Evolutionary conservation across 2,113 vertebrate species (phyloP), one percentile per base, ranked within the genome.

Genomic region (Plecotus auritus): DNA sequence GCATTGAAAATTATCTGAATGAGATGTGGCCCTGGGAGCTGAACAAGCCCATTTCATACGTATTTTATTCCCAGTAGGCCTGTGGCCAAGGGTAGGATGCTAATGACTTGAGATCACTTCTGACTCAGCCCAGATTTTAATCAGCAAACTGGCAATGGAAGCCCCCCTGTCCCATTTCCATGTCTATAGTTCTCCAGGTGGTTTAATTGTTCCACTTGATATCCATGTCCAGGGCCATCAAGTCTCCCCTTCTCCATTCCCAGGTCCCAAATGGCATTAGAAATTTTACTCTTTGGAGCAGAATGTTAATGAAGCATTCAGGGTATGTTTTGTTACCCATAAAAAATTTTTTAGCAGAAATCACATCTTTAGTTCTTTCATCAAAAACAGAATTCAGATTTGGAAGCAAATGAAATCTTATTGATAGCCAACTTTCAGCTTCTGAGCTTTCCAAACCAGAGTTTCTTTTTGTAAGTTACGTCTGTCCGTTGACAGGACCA

Each of bases 401-500:
- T 96, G 85, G 96, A 97, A 95, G 66, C 90, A 95, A 97, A 95
- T 47, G 35, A 88, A 96, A 93, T 91, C 90, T 96, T 92, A 88
- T 86, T 96, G 92, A 97, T 94, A 88, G 95, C 93, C 95, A 97
- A 96, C 85, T 94, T 95, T 93, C 90, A 95, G 95, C 88, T 90
- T 56, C 72, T 37, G 82, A 88, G 95, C 90, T 85, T 97, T 97
- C 97, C 96, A 97, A 96, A 90, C 66, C 69, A 83, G 95, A 78
- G 82, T 92, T 95, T 86, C 93, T 96, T 97, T 95, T 96, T 54
- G 35, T 95, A 95, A 95, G 96, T 92, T 96, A 95, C 80, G 88
- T 96, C 96, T 96, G 90, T 92, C 92, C 73, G 94, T 96, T 97
- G 97, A 97, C 95, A 97, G 94, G 89, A 97, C 94, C 96, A 97